Conservation (phyloP, 2,888 invertebrate genomes). For the Dynastes maya region DNA sequence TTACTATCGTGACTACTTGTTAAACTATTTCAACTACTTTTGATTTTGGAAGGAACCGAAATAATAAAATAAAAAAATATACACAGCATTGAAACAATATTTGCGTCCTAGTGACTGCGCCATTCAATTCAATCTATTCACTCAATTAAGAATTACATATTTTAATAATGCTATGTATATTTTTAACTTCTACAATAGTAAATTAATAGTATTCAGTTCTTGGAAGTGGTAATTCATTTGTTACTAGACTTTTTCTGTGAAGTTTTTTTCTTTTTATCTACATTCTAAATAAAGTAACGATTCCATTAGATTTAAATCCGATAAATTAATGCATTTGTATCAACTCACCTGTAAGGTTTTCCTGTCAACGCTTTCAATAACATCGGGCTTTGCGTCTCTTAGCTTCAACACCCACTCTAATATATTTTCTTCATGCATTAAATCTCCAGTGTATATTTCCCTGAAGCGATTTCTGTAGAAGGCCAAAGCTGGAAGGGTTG, state of each 20-base stretch:
- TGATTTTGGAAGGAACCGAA: background rate
- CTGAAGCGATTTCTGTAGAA: constrained; percentile 92
- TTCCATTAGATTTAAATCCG: background rate
- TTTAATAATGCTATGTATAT: constrained; percentile 9
- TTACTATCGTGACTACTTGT: background rate
- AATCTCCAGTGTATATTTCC: constrained; percentile 89
- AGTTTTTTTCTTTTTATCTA: constrained; percentile 38
- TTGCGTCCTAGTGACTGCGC: background rate
- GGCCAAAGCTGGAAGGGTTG: constrained; percentile 85
- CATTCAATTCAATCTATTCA: background rate
- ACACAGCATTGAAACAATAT: background rate
- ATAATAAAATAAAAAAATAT: background rate
- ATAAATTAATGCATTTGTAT: background rate
- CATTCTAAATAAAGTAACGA: constrained; percentile 30
- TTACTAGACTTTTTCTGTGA: constrained; percentile 39
- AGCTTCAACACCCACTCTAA: constrained; percentile 91
- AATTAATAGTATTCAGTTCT: constrained; percentile 22
- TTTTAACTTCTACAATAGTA: constrained; percentile 10
- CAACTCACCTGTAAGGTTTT: constrained; percentile 82
- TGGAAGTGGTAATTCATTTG: constrained; percentile 24
- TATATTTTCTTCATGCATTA: constrained; percentile 93
- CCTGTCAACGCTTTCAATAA: constrained; percentile 92
- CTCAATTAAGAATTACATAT: background rate
- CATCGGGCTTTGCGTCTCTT: constrained; percentile 88
- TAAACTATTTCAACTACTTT: background rate